Evolutionary conservation across 2,888 invertebrate genomes (phyloP), one percentile per base, ranked within the genome.

Genomic region (Meiosimyza platycephala): DNA sequence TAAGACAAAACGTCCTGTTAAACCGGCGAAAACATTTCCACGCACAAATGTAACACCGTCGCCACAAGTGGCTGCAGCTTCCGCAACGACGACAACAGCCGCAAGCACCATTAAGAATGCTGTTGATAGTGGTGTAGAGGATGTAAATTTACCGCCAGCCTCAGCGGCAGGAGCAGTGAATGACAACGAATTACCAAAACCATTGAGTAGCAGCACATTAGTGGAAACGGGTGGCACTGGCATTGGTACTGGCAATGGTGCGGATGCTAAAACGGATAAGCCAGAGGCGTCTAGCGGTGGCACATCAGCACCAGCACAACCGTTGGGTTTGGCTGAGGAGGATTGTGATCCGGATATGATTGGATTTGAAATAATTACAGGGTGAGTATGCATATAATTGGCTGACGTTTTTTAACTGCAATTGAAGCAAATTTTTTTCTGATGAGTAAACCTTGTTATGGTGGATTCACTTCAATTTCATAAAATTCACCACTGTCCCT

Each of bases 311-410:
- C 22, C 75, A 72, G 22, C 60, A 15, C 28, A 40, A 77, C 76
- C 80, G 75, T 50, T 73, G 40, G 78, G 74, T 69, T 76, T 78
- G 79, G 78, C 82, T 67, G 87, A 87, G 75, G 95, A 95, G 85
- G 95, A 95, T 87, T 95, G 95, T 87, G 95, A 95, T 88, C 92
- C 94, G 73, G 95, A 95, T 88, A 94, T 95, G 93, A 93, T 95
- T 83, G 95, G 95, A 80, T 97, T 96, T 88, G 96, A 97, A 89
- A 91, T 97, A 84, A 93, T 96, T 83, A 96, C 96, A 80, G 97
- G 95, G 91, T 91, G 88, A 89, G 88, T 84, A 81, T 76, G 78
- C 78, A 77, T 71, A 69, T 68, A 47, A 65, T 15, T 55, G 52
- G 62, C 28, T 28, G 28, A 28, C 28, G 28, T 3, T 28, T 28